phyloP scores from a whole-genome alignment of 2,888 invertebrate species.

The Patella caerulea region DNA sequence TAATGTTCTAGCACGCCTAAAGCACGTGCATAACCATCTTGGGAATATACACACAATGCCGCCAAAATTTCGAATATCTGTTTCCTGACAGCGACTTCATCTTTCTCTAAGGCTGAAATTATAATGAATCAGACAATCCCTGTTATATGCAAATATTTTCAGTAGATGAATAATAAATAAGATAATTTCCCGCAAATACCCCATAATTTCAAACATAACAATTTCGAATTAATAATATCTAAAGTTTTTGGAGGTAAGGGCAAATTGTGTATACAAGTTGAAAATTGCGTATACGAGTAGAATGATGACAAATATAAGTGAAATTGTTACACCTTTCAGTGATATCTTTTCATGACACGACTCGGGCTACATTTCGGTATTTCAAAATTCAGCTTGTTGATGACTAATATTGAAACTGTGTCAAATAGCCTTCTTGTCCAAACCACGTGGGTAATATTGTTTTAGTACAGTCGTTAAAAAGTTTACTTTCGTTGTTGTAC shows the following conservation, averaged over 20 bases:
- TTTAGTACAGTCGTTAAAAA: not conserved
- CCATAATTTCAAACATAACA: no score
- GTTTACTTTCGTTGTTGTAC: not conserved
- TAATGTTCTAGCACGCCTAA: conserved; percentile 89
- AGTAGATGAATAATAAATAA: no score
- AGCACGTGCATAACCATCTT: conserved; percentile 75
- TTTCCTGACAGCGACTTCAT: conserved; percentile 90
- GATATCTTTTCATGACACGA: conserved; percentile 1
- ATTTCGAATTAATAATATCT: no score
- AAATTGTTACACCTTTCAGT: conserved; percentile 5
- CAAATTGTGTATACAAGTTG: not conserved
- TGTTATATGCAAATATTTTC: no score
- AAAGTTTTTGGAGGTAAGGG: not conserved
- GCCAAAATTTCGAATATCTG: conserved; percentile 95
- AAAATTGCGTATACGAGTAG: not conserved
- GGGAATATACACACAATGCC: conserved; percentile 92
- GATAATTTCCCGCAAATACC: no score
- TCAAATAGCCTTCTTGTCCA: not conserved
- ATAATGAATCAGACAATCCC: conserved; percentile 22
- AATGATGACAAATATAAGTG: not conserved
- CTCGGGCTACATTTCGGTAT: conserved; percentile 4
- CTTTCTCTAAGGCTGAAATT: conserved; percentile 84
- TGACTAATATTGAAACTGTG: conserved; percentile 9
- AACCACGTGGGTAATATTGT: conserved; percentile 9
- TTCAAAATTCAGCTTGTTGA: conserved; percentile 9